A percentile compares a stretch with the other conserved stretches of the same genome.
phyloP scores from a whole-genome alignment of 1,140 invertebrate genomes.

The Lysiphlebus fabarum region DNA sequence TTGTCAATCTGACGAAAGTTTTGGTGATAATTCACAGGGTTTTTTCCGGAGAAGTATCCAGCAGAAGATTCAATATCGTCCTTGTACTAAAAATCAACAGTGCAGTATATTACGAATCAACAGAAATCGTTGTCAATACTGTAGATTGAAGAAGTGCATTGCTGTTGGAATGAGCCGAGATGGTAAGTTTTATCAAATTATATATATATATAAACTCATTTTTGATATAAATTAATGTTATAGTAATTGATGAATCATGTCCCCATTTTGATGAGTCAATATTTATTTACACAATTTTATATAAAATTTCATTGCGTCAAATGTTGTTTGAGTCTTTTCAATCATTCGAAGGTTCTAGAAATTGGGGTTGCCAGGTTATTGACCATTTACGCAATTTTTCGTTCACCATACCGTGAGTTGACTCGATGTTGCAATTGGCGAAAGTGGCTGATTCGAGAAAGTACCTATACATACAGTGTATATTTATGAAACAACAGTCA shows the following conservation, averaged over 20 bases:
- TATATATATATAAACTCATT: neutral
- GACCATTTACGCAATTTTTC: slow-evolving; percentile 50
- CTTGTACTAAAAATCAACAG: slow-evolving; percentile 96
- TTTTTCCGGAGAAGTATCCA: slow-evolving; percentile 89
- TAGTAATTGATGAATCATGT: neutral
- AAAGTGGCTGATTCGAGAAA: slow-evolving; percentile 51
- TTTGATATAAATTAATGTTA: slow-evolving; percentile 3
- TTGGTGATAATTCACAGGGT: slow-evolving; percentile 64
- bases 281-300: no score
- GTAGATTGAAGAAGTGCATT: slow-evolving; percentile 96
- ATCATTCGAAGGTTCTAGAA: slow-evolving; percentile 32
- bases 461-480: no score
- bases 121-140: slow-evolving; percentile 95
- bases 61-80: slow-evolving; percentile 96
- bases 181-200: slow-evolving; percentile 65
- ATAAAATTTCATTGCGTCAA: neutral
- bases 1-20: slow-evolving; percentile 52
- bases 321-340: neutral
- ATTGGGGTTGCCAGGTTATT: slow-evolving; percentile 47
- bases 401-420: slow-evolving; percentile 26
- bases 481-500: slow-evolving; percentile 7
- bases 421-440: slow-evolving; percentile 47
- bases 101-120: slow-evolving; percentile 95
- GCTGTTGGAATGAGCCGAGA: slow-evolving; percentile 97
- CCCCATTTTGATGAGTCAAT: neutral